Evolutionary conservation across 2,113 vertebrate genomes (phyloP), one percentile per base, ranked within the genome.

Genomic region (Pungitius pungitius): DNA sequence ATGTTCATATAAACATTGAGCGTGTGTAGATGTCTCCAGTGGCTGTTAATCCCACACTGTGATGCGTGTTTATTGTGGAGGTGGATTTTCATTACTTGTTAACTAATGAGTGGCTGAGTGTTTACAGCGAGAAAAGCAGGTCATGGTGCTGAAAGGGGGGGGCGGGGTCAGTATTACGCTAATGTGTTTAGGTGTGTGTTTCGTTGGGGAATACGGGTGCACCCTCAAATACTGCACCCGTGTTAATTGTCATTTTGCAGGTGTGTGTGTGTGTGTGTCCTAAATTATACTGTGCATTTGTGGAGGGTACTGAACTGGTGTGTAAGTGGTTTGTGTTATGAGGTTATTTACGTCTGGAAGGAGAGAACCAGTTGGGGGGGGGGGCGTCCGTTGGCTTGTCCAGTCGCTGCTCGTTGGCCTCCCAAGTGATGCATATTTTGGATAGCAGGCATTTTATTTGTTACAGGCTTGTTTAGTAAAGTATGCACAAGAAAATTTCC

Each of bases 301-400:
- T 26, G 84, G 17, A 69, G 75, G 30, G 84, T 79, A 75, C 62
- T 77, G 81, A 75, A 76, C 63, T 6, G 69, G 80, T 68, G 85
- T 86, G 80, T 81, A 81, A 81, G 81, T 82, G 75, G 55, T 88
- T 87, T 81, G 73, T 85, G 87, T 86, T 85, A 39, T 60, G 65
- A 88, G 86, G 73, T 83, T 89, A 88, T 90, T 89, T 78, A 62
- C 77, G 14, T 87, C n/a, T n/a, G n/a, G n/a, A n/a, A n/a, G n/a
- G n/a, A n/a, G n/a, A n/a, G n/a, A n/a, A n/a, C n/a, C n/a, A n/a
- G n/a, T n/a, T 80, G 67, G 78, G 64, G 82, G 33, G 20, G 55
- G 76, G 75, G 85, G 22, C 74, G 83, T 70, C 78, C 59, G 54
- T 73, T 60, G 56, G 85, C 62, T 17, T 55, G 51, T 20, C 15